A percentile compares a stretch with the other conserved stretches of the same genome.
Evolutionary conservation across 2,113 vertebrate genomes (phyloP).

Genomic region (Agelaius phoeniceus): DNA sequence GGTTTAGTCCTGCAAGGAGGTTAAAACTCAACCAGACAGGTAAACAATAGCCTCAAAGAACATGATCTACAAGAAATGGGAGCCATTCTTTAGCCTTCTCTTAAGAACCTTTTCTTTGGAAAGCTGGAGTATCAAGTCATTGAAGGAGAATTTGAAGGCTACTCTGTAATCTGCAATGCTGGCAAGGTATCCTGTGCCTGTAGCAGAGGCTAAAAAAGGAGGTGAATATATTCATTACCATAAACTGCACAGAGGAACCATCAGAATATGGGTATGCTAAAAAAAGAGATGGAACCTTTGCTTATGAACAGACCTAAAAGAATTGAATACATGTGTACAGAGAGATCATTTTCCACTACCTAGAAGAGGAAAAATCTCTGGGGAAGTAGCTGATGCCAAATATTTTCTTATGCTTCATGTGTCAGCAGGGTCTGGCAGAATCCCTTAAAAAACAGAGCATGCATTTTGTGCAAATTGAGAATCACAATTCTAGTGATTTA

Average conservation of each 20-base stretch:
- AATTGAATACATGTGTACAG: slow-evolving; percentile 59
- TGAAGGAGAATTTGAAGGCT: neutral
- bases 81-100: neutral
- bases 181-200: neutral
- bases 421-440: slow-evolving; percentile 57
- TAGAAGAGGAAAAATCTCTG: slow-evolving; percentile 59
- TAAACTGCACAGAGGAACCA: slow-evolving; percentile 34
- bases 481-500: slow-evolving; percentile 38
- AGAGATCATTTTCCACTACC: slow-evolving; percentile 65
- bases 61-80: neutral
- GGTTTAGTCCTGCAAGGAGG: neutral
- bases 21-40: neutral
- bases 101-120: neutral
- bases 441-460: slow-evolving; percentile 30
- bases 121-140: neutral
- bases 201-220: slow-evolving; percentile 55
- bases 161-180: neutral
- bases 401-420: slow-evolving; percentile 53
- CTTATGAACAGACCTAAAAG: slow-evolving; percentile 44
- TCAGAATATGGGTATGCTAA: slow-evolving; percentile 29
- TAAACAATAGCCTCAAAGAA: neutral
- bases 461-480: slow-evolving; percentile 43
- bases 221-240: slow-evolving; percentile 36
- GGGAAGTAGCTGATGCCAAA: slow-evolving; percentile 50
- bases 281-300: slow-evolving; percentile 54